Evolutionary conservation across 1,140 invertebrate genomes (phyloP), one percentile per base, ranked within the genome.

Genomic region (Lordiphosa clarofinis): DNA sequence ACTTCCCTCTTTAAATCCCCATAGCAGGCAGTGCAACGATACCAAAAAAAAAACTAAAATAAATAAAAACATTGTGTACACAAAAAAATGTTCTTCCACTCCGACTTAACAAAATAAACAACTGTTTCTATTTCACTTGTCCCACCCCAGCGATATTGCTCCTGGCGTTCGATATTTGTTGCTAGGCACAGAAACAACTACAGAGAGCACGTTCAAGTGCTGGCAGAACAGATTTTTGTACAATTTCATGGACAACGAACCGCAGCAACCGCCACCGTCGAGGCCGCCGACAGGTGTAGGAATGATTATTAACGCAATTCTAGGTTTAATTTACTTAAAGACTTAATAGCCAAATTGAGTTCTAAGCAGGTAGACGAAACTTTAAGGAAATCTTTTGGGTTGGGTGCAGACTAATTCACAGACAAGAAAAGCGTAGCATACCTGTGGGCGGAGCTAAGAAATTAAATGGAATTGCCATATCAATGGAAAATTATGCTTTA

Each of bases 251-350:
- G 40, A 21, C 37, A 53, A 49, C 55, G 33, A 50, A 10, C 35
- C 53, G 9, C 53, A 46, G 37, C 28, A 31, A 5, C 28, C 28
- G 28, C 28, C 28, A 31, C 28, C 28, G 28, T 2, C 6, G 28
- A 31, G 28, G 28, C 28, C 28, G 28, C 28, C 28, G 28, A 8
- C 28, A 31, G 7, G 28, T 37, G 47, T 48, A 65, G 44, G 42
- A 59, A 40, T 47, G 36, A 39, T 70, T 55, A 59, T 70, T 50
- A 71, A 35, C 67, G 67, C 72, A 39, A 71, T 62, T 76, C 55
- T 56, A 31, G 46, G 49, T 76, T 66, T 52, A 38, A 43, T 58
- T 58, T 62, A 46, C 43, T 44, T 48, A 49, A 65, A 44, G 36
- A 59, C 53, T 58, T 53, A 46, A 63, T 59, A 59, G 37, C 4